phyloP scores from a whole-genome alignment of 2,888 invertebrate species.

The Pachydiplax longipennis region DNA sequence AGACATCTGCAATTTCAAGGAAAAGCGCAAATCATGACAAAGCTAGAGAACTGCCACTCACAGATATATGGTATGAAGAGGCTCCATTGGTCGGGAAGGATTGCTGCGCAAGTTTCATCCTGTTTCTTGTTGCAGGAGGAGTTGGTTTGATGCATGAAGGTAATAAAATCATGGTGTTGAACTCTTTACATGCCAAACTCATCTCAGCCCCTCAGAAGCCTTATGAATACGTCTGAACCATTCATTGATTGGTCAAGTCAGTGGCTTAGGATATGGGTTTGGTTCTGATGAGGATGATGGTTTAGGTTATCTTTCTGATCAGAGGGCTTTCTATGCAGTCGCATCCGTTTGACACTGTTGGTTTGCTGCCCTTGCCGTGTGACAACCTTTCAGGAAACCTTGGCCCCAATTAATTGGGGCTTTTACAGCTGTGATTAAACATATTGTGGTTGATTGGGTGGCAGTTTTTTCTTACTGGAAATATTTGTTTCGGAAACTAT shows the following conservation, averaged over 20 bases:
- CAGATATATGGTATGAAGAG: background rate
- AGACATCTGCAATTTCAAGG: background rate
- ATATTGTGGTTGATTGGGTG: constrained; percentile 30
- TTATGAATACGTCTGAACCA: background rate
- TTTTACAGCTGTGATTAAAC: constrained; percentile 30
- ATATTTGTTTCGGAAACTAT: constrained; percentile 27
- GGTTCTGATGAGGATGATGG: background rate
- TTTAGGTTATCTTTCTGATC: background rate
- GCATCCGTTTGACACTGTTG: constrained; percentile 9
- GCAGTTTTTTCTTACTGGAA: constrained; percentile 6
- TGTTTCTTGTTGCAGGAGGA: background rate
- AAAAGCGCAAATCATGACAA: background rate
- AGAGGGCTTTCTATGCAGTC: background rate
- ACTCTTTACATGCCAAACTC: background rate
- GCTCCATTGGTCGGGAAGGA: background rate
- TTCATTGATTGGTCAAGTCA: background rate
- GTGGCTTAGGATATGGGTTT: background rate
- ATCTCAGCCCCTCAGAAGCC: background rate
- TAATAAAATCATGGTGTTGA: background rate
- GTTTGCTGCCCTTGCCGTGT: constrained; percentile 15
- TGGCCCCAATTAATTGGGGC: background rate
- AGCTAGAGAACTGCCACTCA: background rate
- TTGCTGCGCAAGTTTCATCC: background rate
- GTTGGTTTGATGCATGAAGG: background rate
- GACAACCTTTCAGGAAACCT: constrained; percentile 2